Evolutionary conservation across 2,888 invertebrate genomes (phyloP).

Genomic region (Schrankia costaestrigalis): DNA sequence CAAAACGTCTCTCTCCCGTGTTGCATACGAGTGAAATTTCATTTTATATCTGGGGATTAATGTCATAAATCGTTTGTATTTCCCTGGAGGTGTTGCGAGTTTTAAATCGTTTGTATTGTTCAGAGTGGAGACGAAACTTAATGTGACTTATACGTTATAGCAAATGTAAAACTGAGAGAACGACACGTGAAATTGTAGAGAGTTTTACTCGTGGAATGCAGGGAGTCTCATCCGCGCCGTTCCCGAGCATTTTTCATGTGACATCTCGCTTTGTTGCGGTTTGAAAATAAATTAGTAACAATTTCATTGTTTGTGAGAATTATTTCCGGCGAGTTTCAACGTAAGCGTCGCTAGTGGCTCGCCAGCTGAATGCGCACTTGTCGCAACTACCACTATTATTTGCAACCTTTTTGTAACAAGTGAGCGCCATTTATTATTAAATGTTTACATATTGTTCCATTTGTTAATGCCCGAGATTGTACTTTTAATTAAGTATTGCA

Average conservation of each 20-base stretch:
- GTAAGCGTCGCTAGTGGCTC: constrained; percentile 27
- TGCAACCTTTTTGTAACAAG: constrained; percentile 21
- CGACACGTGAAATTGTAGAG: constrained; percentile 61
- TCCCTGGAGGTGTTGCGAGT: constrained; percentile 49
- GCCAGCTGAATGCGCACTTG: constrained; percentile 26
- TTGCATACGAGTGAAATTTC: constrained; percentile 59
- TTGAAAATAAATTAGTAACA: constrained; percentile 79
- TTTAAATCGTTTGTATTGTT: constrained; percentile 68
- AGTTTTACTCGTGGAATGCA: constrained; percentile 65
- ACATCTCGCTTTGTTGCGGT: constrained; percentile 79
- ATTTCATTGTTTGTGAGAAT: constrained; percentile 78
- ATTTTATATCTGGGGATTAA: constrained; percentile 66
- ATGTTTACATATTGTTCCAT: constrained; percentile 20
- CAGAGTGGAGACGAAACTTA: constrained; percentile 59
- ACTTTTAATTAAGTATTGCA: no score
- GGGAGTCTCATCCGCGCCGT: constrained; percentile 59
- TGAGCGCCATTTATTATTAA: constrained; percentile 22
- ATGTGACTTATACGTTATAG: constrained; percentile 67
- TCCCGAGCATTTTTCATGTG: constrained; percentile 75
- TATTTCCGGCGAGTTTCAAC: constrained; percentile 48
- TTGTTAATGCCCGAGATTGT: not conserved
- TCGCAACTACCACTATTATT: constrained; percentile 25
- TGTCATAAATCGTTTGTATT: constrained; percentile 64
- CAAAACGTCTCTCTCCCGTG: constrained; percentile 44
- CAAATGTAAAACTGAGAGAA: constrained; percentile 62